These are phyloP conservation scores for Pogonocherus hispidulus DNA, from an alignment of 2,888 invertebrate genomes.

Conservation along the genomic window DNA sequence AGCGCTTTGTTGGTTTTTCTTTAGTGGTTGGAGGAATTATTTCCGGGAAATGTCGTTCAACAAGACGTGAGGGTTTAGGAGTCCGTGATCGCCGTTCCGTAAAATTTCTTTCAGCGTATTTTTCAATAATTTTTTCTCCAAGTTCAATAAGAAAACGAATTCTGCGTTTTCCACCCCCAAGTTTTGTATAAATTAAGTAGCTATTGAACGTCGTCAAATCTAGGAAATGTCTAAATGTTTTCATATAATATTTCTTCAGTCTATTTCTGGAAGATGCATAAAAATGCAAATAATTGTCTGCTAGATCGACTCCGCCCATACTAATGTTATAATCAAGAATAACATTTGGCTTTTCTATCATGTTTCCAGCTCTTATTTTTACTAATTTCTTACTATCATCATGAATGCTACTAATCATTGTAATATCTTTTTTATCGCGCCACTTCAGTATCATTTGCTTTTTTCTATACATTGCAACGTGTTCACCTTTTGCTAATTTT, in stretches of 20 bases:
- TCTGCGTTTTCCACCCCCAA: background rate
- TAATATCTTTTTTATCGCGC: background rate
- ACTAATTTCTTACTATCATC: background rate
- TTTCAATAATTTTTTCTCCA: background rate
- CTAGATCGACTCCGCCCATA: background rate
- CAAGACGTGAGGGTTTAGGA: background rate
- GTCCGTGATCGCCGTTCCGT: background rate
- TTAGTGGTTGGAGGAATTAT: background rate
- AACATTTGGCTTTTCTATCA: background rate
- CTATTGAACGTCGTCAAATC: background rate
- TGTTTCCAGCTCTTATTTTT: background rate
- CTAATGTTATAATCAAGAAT: background rate
- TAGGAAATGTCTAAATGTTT: background rate
- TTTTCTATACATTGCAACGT: background rate
- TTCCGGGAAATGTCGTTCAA: background rate
- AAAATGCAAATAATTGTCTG: background rate
- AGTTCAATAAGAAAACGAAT: background rate
- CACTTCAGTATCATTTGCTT: background rate
- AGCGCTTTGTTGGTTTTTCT: background rate
- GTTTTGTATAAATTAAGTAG: background rate
- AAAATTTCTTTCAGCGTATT: background rate
- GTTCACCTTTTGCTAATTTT: background rate
- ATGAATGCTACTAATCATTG: background rate
- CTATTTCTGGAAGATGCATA: background rate
- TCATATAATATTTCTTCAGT: background rate